Conservation (phyloP, 2,113 vertebrate genomes). For the Plestiodon gilberti region DNA sequence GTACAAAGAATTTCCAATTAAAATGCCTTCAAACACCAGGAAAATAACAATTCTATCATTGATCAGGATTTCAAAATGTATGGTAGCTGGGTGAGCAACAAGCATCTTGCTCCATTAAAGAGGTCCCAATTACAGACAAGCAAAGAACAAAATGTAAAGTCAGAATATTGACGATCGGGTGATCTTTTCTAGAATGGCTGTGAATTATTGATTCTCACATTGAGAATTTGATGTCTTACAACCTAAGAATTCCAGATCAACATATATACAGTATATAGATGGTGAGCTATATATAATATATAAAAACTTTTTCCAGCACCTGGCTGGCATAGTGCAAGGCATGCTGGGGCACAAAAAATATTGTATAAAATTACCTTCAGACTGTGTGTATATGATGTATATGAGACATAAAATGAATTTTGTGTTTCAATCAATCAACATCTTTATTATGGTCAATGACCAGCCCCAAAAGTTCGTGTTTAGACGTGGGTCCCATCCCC, state of each 20-base stretch:
- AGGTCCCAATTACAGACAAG: slow-evolving; percentile 22
- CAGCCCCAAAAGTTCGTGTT: too few species aligned
- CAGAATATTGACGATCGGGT: background rate
- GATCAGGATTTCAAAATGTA: background rate
- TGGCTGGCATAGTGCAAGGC: too few species aligned
- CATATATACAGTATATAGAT: too few species aligned
- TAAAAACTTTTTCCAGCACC: too few species aligned
- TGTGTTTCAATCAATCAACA: too few species aligned
- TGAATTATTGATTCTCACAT: slow-evolving; percentile 9
- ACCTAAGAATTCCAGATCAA: background rate
- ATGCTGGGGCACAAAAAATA: too few species aligned
- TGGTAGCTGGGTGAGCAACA: background rate
- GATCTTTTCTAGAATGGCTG: slow-evolving; percentile 25
- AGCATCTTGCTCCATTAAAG: slow-evolving; percentile 38
- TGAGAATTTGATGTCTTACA: slow-evolving; percentile 8
- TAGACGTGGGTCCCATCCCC: too few species aligned
- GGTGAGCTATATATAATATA: too few species aligned
- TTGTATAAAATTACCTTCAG: too few species aligned
- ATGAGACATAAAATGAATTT: too few species aligned
- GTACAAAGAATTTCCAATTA: background rate
- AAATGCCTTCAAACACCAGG: background rate
- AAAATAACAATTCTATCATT: background rate
- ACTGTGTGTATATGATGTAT: too few species aligned
- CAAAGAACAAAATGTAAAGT: fast-evolving
- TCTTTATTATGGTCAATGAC: too few species aligned